phyloP scores from a whole-genome alignment of 2,888 invertebrate species.

The Drosophila kanekoi region DNA sequence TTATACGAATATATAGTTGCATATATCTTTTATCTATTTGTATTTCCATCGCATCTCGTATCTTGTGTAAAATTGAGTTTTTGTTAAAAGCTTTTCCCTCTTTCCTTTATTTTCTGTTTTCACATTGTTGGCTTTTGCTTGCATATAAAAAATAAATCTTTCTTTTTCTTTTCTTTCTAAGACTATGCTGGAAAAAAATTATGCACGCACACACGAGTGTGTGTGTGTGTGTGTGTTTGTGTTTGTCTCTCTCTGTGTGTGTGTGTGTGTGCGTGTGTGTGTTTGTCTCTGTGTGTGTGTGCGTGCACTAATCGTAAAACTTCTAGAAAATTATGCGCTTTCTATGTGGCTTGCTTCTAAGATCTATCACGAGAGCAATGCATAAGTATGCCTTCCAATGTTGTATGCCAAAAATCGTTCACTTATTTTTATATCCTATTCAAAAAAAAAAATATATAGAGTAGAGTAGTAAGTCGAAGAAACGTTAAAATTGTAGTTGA shows the following conservation, averaged over 20 bases:
- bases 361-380: constrained; percentile 55
- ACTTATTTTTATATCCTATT: constrained; percentile 20
- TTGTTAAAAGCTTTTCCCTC: constrained; percentile 39
- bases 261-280: constrained; percentile 6
- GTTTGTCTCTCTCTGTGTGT: not conserved
- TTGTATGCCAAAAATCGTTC: constrained; percentile 22
- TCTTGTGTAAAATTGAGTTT: constrained; percentile 39
- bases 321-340: constrained; percentile 56
- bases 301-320: constrained; percentile 40
- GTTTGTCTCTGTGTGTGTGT: constrained; percentile 23
- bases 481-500: constrained; percentile 41
- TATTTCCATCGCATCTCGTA: constrained; percentile 7
- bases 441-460: constrained; percentile 12
- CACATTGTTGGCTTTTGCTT: constrained; percentile 34
- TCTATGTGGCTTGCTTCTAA: constrained; percentile 32
- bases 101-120: constrained; percentile 1
- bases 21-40: constrained; percentile 5
- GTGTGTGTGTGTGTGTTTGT: too few species aligned
- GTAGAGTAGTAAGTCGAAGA: constrained; percentile 10
- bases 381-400: constrained; percentile 25
- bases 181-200: constrained; percentile 47
- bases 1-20: constrained; percentile 4
- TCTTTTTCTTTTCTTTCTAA: constrained; percentile 28
- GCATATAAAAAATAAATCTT: constrained; percentile 58
- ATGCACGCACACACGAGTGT: not conserved